Evolutionary conservation across 2,797 vertebrate genomes (phyloP).

Genomic region (Sitta carolinensis): DNA sequence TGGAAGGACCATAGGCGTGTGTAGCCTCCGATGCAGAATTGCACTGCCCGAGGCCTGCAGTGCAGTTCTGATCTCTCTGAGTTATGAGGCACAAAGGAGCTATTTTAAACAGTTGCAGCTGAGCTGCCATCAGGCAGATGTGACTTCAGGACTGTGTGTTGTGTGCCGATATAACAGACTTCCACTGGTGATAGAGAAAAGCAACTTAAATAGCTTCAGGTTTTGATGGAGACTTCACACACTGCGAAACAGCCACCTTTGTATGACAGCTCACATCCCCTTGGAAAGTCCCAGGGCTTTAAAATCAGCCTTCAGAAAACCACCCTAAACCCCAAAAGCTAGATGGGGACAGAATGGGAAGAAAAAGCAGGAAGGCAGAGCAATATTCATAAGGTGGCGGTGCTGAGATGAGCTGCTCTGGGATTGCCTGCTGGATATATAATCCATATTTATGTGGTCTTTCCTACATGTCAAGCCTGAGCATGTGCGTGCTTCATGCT

Average conservation of each 20-base stretch:
- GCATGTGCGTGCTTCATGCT: background rate
- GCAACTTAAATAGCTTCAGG: background rate
- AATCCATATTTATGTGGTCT: fast-evolving
- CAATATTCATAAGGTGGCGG: background rate
- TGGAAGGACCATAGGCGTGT: background rate
- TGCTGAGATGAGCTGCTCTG: background rate
- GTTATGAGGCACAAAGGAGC: background rate
- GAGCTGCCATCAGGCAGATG: background rate
- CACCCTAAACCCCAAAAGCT: background rate
- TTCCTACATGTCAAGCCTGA: background rate
- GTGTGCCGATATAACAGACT: background rate
- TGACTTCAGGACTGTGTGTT: background rate
- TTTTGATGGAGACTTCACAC: background rate
- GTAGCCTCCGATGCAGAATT: background rate
- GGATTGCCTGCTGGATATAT: background rate
- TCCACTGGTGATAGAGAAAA: background rate
- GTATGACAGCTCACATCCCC: background rate
- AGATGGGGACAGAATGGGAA: background rate
- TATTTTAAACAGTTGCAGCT: background rate
- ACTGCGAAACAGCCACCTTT: background rate
- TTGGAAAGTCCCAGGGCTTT: background rate
- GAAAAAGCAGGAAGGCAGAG: background rate
- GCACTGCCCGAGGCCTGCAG: background rate
- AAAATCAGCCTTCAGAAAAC: background rate
- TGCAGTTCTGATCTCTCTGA: background rate